phyloP scores from a whole-genome alignment of 2,888 invertebrate genomes.

The Chymomyza fuscimana region DNA sequence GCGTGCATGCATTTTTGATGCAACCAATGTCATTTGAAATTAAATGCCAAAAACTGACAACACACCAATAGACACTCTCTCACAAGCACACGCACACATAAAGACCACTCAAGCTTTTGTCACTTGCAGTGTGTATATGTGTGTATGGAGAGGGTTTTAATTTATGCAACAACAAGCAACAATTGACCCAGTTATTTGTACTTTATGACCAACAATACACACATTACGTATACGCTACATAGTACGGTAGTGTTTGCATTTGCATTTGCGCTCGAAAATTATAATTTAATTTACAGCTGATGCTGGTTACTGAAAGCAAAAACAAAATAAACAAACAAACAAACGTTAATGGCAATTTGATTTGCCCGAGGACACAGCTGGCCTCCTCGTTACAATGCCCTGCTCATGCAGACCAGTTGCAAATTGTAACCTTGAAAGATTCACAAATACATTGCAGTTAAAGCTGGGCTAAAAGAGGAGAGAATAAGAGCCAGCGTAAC shows the following conservation, averaged over 20 bases:
- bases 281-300: conserved; percentile 39
- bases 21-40: conserved; percentile 57
- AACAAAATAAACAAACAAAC: conserved; percentile 28
- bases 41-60: conserved; percentile 63
- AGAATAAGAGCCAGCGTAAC: neutral
- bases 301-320: conserved; percentile 14
- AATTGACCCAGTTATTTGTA: conserved; percentile 77
- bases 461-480: conserved; percentile 4
- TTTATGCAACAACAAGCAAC: conserved; percentile 64
- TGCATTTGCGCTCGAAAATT: conserved; percentile 30
- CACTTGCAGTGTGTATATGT: conserved; percentile 14
- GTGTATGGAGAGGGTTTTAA: conserved; percentile 39
- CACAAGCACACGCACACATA: conserved; percentile 23
- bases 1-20: conserved; percentile 30
- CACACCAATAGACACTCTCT: conserved; percentile 38
- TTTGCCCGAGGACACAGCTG: conserved; percentile 26
- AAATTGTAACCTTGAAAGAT: conserved; percentile 38
- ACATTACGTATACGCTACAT: conserved; percentile 17
- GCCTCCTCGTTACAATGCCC: neutral
- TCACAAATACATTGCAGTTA: conserved; percentile 9
- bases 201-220: conserved; percentile 20
- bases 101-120: conserved; percentile 14
- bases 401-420: conserved; percentile 15
- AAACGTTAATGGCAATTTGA: conserved; percentile 32
- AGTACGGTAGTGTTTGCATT: neutral